Conservation (phyloP, 1,140 invertebrate genomes). For the Pygmarrhopalites habei region DNA sequence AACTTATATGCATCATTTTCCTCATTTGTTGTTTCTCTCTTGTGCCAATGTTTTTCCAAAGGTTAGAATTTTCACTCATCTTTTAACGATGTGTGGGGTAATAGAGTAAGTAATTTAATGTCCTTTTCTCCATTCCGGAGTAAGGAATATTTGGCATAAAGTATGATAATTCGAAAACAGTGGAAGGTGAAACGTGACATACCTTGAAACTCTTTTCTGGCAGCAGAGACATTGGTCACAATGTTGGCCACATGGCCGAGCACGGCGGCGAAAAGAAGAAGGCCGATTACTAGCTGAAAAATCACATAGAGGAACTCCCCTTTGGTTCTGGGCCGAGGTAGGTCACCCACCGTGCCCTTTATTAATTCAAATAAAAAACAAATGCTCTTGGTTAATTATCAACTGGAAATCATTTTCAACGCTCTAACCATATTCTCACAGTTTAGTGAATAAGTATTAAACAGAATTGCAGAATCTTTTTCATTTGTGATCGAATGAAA, state of each 20-base stretch:
- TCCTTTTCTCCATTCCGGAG: too few relatives aligned
- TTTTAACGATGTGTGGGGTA: too few relatives aligned
- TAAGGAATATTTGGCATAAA: not conserved
- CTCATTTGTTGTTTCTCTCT: not conserved
- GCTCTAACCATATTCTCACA: too few relatives aligned
- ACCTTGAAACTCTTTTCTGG: conserved; percentile 93
- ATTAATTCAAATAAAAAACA: too few relatives aligned
- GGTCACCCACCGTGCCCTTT: conserved; percentile 70
- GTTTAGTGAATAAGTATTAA: too few relatives aligned
- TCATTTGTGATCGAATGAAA: too few relatives aligned
- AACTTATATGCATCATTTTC: not conserved
- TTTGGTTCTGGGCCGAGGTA: conserved; percentile 67
- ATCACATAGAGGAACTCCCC: conserved; percentile 87
- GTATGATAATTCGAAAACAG: not conserved
- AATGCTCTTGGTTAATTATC: too few relatives aligned
- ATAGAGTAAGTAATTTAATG: too few relatives aligned
- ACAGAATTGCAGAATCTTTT: too few relatives aligned
- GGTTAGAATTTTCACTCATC: not conserved
- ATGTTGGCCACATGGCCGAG: conserved; percentile 91
- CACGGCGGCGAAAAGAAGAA: conserved; percentile 84
- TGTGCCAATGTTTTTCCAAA: not conserved
- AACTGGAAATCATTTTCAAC: too few relatives aligned
- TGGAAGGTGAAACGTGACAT: conserved; percentile 44
- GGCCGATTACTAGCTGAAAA: conserved; percentile 77
- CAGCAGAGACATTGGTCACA: conserved; percentile 87